Percentiles rank a stretch among this genome's conserved stretches.
Evolutionary conservation across 2,113 vertebrate genomes (phyloP).

Genomic region (Oreotrochilus melanogaster): DNA sequence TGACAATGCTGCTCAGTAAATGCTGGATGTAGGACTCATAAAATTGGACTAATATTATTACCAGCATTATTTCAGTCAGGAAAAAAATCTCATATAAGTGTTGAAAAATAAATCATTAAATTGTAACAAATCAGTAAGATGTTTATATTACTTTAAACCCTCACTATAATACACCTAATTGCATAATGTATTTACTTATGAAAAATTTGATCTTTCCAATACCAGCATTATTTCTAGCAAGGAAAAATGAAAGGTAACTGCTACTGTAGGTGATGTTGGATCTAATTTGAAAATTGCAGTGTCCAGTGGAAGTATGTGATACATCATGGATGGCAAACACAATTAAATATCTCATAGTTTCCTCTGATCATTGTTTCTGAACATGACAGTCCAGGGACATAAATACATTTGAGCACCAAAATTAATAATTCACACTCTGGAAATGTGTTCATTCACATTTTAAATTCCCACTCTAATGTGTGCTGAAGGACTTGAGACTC

Average conservation of each 20-base stretch:
- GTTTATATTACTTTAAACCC: background rate
- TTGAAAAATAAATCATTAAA: background rate
- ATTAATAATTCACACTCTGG: background rate
- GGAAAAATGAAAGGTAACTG: background rate
- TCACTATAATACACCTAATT: background rate
- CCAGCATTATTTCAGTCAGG: background rate
- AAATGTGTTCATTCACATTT: too few species aligned
- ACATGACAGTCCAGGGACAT: background rate
- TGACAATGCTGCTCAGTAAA: background rate
- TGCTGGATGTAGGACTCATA: background rate
- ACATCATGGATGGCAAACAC: background rate
- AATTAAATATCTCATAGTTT: slow-evolving; percentile 5
- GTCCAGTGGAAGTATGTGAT: background rate
- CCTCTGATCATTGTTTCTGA: slow-evolving; percentile 1
- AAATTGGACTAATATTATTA: background rate
- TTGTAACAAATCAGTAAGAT: background rate
- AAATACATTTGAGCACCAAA: background rate
- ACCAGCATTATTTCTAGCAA: background rate
- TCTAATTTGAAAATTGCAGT: background rate
- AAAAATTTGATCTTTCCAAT: background rate
- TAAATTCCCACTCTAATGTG: too few species aligned
- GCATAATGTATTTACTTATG: background rate
- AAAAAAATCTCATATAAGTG: background rate
- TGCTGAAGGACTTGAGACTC: background rate
- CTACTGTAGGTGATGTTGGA: background rate